Evolutionary conservation across 2,888 invertebrate species (phyloP), one percentile per base, ranked within the genome.

Genomic region (Microplitis deprimator): DNA sequence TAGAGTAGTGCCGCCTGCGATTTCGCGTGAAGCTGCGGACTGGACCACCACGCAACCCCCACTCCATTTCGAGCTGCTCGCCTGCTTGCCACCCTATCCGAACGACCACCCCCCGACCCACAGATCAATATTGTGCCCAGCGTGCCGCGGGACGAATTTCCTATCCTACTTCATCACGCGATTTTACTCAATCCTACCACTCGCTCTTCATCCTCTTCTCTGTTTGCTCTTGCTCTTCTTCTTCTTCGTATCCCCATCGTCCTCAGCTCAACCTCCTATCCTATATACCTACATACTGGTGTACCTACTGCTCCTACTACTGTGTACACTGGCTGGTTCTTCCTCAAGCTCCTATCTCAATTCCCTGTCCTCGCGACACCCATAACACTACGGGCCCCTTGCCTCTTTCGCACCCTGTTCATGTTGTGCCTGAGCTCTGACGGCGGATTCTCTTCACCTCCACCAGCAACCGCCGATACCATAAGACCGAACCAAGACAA

Each of bases 121-220:
- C 89, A 87, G 89, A 89, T 89, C 89, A 89, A 89, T 89, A 89
- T 89, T 89, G 86, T 87, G 82, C 86, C 85, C 85, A 85, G 83
- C 83, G 81, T 84, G 86, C 86, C 84, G 83, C 84, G 84, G 75
- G 73, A 79, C 76, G 73, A 77, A 74, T 69, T 74, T 77, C 64
- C 65, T 70, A 68, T 50, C 81, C 80, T 79, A 39, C 70, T 71
- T 60, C 61, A 59, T 61, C 79, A 76, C 81, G 75, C 79, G 80
- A 80, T 82, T 81, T 78, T 79, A 61, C 38, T 61, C 10, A 6
- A 38, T 39, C 17, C 40, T 41, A 7, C 13, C 16, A 60, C 59
- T 41, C 68, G 40, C 65, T 41, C 59, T 29, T 29, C 29, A 40
- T 41, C 71, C 6, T 70, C n/a, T 77, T 61, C 65, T 71, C 61